Percentiles rank a stretch among this genome's conserved stretches.
Evolutionary conservation across 1,140 invertebrate genomes (phyloP).

Genomic region (Drosophila cardini): DNA sequence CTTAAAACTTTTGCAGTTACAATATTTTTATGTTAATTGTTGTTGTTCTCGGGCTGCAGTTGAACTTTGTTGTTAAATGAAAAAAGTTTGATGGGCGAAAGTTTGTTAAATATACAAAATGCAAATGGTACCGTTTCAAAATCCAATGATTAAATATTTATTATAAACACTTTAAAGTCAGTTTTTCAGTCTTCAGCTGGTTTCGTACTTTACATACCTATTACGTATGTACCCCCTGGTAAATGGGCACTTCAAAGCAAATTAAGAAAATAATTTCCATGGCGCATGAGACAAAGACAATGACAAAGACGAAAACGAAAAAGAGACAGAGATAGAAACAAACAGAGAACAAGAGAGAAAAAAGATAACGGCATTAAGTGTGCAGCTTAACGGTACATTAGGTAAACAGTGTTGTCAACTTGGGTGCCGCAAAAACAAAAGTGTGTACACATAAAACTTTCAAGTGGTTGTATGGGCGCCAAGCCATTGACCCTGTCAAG

Average conservation of each 20-base stretch:
- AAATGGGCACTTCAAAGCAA: conserved; percentile 45
- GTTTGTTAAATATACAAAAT: conserved; percentile 41
- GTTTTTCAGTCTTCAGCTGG: conserved; percentile 12
- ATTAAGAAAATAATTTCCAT: conserved; percentile 75
- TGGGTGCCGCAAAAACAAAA: conserved; percentile 46
- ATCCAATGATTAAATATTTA: conserved; percentile 44
- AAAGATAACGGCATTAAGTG: conserved; percentile 70
- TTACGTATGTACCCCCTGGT: no score
- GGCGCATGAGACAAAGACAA: conserved; percentile 39
- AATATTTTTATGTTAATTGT: conserved; percentile 68
- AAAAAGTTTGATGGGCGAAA: conserved; percentile 67
- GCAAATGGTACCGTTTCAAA: conserved; percentile 40
- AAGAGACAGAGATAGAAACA: no score
- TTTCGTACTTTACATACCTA: conserved; percentile 14
- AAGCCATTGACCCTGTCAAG: conserved; percentile 55
- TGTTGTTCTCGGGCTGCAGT: conserved; percentile 46
- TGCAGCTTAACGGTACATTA: conserved; percentile 80
- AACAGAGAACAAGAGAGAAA: background rate
- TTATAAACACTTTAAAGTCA: conserved; percentile 54
- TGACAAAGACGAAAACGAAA: conserved; percentile 2
- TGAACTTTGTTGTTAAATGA: conserved; percentile 58
- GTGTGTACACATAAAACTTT: conserved; percentile 53
- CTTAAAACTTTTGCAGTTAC: conserved; percentile 64
- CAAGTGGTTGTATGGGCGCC: conserved; percentile 34
- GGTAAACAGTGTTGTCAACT: conserved; percentile 78